phyloP scores from a whole-genome alignment of 2,113 vertebrate genomes.

The Stegostoma tigrinum region DNA sequence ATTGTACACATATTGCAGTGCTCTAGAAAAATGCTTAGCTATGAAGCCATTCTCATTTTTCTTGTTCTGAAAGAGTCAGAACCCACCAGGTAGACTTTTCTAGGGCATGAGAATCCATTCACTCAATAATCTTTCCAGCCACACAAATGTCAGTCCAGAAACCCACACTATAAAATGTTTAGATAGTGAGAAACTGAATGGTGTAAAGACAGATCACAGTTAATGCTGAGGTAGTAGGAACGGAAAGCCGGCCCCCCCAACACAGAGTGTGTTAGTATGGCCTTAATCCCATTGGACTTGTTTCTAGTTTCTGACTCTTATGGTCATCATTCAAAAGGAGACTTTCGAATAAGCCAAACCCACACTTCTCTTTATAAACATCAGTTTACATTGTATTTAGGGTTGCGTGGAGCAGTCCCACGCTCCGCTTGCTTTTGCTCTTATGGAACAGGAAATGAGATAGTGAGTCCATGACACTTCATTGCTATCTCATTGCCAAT shows the following conservation, averaged over 20 bases:
- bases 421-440: neutral
- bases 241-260: neutral
- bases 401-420: neutral
- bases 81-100: neutral
- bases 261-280: neutral
- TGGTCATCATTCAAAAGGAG: neutral
- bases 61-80: neutral
- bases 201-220: neutral
- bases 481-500: neutral
- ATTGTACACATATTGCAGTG: neutral
- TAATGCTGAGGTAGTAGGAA: neutral
- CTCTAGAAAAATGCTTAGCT: neutral
- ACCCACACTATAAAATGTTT: neutral
- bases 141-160: slow-evolving; percentile 15
- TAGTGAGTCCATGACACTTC: neutral
- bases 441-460: neutral
- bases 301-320: neutral
- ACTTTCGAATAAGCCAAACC: neutral
- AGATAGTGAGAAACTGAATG: neutral
- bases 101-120: slow-evolving; percentile 3
- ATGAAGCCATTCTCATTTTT: neutral
- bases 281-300: neutral
- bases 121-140: neutral
- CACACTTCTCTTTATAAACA: neutral
- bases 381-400: neutral